These are phyloP conservation scores for Otolemur crassicaudatus DNA, from an alignment of 2,797 vertebrate species.

Conservation along the genomic window DNA sequence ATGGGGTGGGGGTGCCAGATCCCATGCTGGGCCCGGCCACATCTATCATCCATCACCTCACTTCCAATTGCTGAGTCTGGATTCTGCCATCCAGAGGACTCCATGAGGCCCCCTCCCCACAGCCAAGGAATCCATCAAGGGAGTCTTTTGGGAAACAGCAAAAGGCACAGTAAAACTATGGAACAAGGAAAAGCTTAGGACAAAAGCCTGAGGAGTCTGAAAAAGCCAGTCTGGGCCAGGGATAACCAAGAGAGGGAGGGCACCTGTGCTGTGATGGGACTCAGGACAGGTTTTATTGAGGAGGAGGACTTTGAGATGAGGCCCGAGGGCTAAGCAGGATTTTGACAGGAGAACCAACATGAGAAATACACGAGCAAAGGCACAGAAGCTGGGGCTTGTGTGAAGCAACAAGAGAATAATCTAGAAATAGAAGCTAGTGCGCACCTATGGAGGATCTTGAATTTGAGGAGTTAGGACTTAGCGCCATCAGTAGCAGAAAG, in stretches of 20 bases:
- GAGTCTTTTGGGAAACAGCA: background rate
- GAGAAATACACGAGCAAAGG: background rate
- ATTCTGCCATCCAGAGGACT: background rate
- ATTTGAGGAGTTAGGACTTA: background rate
- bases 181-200: background rate
- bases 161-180: background rate
- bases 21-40: background rate
- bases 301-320: background rate
- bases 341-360: background rate
- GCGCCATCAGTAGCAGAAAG: background rate
- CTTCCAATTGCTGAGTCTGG: background rate
- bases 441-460: background rate
- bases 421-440: background rate
- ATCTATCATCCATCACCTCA: background rate
- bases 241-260: background rate
- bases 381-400: background rate
- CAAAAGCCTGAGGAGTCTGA: background rate
- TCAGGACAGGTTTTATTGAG: background rate
- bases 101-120: background rate
- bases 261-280: background rate
- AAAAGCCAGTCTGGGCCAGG: background rate
- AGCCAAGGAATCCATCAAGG: background rate
- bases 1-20: background rate
- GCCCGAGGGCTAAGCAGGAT: background rate
- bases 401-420: background rate